These are phyloP conservation scores for Scopus umbretta DNA, from an alignment of 2,113 vertebrate species.

Conservation along the genomic window DNA sequence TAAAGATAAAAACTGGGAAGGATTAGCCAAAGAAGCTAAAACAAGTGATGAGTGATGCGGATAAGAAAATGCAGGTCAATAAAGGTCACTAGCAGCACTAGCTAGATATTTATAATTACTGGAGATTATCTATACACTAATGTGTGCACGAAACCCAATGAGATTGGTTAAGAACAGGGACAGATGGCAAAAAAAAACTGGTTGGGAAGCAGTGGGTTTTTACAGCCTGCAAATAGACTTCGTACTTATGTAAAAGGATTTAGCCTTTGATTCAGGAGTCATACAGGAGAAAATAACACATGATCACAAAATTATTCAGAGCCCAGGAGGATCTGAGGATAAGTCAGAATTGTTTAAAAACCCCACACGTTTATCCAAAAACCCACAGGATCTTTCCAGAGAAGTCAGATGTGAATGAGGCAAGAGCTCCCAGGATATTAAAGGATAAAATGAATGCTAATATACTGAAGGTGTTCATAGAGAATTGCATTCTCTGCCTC, in stretches of 20 bases:
- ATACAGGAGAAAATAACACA: constrained; percentile 18
- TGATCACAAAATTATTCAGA: constrained; percentile 15
- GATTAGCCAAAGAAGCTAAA: background rate
- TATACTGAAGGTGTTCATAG: background rate
- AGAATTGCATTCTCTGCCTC: background rate
- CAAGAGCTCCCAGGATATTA: background rate
- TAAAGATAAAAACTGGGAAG: background rate
- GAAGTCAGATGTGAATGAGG: background rate
- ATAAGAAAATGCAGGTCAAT: background rate
- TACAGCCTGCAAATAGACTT: constrained; percentile 48
- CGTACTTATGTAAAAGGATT: constrained; percentile 30
- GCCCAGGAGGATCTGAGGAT: background rate
- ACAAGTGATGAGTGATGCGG: background rate
- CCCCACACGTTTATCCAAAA: background rate
- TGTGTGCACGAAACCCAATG: background rate
- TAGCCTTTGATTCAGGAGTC: constrained; percentile 44
- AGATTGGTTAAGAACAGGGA: constrained; percentile 23
- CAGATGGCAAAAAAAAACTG: constrained; percentile 49
- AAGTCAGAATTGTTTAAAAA: background rate
- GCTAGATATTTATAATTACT: background rate
- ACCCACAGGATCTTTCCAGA: background rate
- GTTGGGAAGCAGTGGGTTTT: constrained; percentile 34
- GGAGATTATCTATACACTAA: background rate
- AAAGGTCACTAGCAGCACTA: background rate
- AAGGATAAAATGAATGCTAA: background rate